These are phyloP conservation scores for Chaitophorus viminalis DNA, from an alignment of 2,888 invertebrate genomes.

Conservation along the genomic window DNA sequence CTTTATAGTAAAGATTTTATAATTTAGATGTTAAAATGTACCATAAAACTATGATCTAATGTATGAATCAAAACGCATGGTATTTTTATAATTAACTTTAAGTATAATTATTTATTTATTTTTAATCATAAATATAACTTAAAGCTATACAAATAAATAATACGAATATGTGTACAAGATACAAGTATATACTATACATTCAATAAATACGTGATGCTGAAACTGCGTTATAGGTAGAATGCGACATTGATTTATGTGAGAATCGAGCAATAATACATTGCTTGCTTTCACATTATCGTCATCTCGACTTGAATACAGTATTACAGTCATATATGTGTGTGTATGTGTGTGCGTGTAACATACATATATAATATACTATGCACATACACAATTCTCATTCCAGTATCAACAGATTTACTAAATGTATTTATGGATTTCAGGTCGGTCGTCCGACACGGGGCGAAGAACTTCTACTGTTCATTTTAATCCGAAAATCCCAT, in stretches of 20 bases:
- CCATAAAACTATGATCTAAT: too few relatives aligned
- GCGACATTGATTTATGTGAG: constrained; percentile 4
- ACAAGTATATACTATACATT: background rate
- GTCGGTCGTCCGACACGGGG: constrained; percentile 48
- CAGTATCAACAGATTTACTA: background rate
- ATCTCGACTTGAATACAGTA: constrained; percentile 5
- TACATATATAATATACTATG: constrained; percentile 1
- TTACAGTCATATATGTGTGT: background rate
- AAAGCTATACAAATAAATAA: background rate
- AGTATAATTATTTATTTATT: background rate
- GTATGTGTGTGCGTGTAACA: background rate
- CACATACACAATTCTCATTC: background rate
- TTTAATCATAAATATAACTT: background rate
- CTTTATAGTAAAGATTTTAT: too few relatives aligned
- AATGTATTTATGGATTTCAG: constrained; percentile 39
- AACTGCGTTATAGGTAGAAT: background rate
- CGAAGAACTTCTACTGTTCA: constrained; percentile 55
- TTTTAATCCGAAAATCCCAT: constrained; percentile 55
- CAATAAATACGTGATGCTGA: background rate
- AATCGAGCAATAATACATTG: background rate
- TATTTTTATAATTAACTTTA: background rate
- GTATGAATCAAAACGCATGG: too few relatives aligned
- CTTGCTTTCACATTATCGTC: background rate
- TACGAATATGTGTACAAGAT: background rate
- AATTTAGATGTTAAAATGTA: too few relatives aligned